These are phyloP conservation scores for Marasmarcha lunaedactyla DNA, from an alignment of 2,888 invertebrate species.

Conservation along the genomic window DNA sequence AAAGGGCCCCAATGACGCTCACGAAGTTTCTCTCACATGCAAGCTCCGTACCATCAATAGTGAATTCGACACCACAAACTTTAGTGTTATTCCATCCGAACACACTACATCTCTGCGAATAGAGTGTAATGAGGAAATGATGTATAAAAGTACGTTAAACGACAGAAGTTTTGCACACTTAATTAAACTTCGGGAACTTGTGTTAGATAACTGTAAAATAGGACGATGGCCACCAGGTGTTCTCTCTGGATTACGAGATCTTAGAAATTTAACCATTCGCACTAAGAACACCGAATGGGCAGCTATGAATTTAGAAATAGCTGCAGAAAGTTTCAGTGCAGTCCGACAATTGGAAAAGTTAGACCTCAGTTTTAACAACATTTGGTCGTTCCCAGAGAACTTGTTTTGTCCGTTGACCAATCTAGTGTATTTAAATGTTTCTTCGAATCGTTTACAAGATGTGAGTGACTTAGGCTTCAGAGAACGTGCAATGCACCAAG, in stretches of 20 bases:
- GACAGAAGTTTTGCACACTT: conserved; percentile 85
- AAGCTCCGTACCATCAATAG: conserved; percentile 87
- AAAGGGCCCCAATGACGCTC: conserved; percentile 70
- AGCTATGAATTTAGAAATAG: conserved; percentile 85
- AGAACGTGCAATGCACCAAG: conserved; percentile 76
- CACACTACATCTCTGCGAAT: conserved; percentile 84
- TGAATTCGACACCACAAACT: conserved; percentile 89
- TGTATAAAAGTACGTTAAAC: conserved; percentile 83
- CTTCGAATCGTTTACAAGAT: conserved; percentile 89
- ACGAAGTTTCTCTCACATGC: conserved; percentile 83
- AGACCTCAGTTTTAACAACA: conserved; percentile 89
- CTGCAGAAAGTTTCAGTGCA: conserved; percentile 80
- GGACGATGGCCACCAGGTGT: conserved; percentile 85
- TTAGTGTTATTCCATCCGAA: conserved; percentile 87
- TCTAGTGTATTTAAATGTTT: conserved; percentile 84
- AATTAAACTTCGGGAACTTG: conserved; percentile 81
- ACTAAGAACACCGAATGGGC: conserved; percentile 89
- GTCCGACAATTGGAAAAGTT: conserved; percentile 84
- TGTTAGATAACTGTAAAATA: conserved; percentile 88
- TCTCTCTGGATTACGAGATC: conserved; percentile 81
- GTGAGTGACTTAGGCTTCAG: conserved; percentile 88
- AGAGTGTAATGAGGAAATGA: conserved; percentile 83
- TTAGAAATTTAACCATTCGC: conserved; percentile 86
- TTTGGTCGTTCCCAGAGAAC: conserved; percentile 89
- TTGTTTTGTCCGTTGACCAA: conserved; percentile 87